Evolutionary conservation across 2,888 invertebrate species (phyloP).

Genomic region (Spisula subtruncata): DNA sequence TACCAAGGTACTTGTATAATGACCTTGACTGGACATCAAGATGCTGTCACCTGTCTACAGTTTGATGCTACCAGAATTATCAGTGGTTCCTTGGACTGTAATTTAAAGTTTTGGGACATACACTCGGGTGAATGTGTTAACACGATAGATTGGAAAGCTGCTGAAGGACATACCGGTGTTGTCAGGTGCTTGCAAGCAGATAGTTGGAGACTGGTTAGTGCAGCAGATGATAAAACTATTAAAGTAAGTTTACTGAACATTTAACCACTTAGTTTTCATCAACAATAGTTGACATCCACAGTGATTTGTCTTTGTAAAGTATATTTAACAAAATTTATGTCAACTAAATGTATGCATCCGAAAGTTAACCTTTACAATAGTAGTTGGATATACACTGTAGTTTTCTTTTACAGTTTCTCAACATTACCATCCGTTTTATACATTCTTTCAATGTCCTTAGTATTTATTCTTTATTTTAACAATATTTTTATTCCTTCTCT

Average conservation of each 20-base stretch:
- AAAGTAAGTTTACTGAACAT: conserved; percentile 87
- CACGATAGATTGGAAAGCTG: conserved; percentile 89
- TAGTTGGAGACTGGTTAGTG: conserved; percentile 89
- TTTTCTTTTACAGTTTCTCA: too few relatives aligned
- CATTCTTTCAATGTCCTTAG: too few relatives aligned
- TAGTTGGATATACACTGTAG: too few relatives aligned
- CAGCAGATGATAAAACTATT: conserved; percentile 89
- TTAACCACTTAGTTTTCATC: too few relatives aligned
- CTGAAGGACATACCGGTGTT: conserved; percentile 89
- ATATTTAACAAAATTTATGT: too few relatives aligned
- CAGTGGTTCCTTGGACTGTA: conserved; percentile 89
- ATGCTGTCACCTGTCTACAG: conserved; percentile 89
- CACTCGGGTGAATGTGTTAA: conserved; percentile 88
- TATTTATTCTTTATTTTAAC: too few relatives aligned
- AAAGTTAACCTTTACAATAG: too few relatives aligned
- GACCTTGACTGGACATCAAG: conserved; percentile 88
- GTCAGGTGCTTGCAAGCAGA: conserved; percentile 89
- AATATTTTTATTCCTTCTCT: too few relatives aligned
- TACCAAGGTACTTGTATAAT: conserved; percentile 87
- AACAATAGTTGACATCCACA: too few relatives aligned
- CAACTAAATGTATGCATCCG: too few relatives aligned
- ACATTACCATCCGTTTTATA: too few relatives aligned
- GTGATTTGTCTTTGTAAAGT: too few relatives aligned
- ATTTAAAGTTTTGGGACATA: conserved; percentile 89
- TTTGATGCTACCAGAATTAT: conserved; percentile 88